phyloP scores from a whole-genome alignment of 2,113 vertebrate genomes.

The Clupea harengus region DNA sequence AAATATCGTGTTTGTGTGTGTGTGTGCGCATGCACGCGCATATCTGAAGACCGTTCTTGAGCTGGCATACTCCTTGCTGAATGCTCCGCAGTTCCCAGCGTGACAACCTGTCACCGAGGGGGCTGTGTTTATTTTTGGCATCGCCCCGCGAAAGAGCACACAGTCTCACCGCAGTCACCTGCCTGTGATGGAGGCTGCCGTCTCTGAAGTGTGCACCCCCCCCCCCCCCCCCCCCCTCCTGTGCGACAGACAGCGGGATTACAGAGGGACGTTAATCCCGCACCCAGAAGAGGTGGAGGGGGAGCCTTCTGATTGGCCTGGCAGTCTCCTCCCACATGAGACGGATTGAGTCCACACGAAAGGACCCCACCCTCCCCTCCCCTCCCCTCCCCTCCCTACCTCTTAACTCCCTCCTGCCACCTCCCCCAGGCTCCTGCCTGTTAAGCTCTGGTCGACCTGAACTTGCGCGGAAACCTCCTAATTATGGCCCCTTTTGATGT shows the following conservation, averaged over 20 bases:
- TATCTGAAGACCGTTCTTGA: neutral
- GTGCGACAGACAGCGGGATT: constrained; percentile 4
- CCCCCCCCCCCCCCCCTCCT: neutral
- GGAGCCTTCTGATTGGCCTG: constrained; percentile 3
- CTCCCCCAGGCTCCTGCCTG: constrained; percentile 34
- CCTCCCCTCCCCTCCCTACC: neutral
- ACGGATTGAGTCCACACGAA: constrained; percentile 44
- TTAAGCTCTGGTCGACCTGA: constrained; percentile 30
- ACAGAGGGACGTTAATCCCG: neutral
- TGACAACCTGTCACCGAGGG: constrained; percentile 11
- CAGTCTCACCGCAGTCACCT: neutral
- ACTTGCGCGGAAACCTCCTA: neutral
- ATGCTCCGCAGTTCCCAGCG: neutral
- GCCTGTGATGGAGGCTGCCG: neutral
- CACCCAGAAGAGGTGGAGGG: neutral
- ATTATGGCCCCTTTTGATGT: constrained; percentile 12
- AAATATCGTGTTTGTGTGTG: neutral
- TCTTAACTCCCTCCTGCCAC: neutral
- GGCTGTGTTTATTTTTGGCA: constrained; percentile 11
- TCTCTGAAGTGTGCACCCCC: neutral
- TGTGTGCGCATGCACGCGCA: neutral
- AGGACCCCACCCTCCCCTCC: neutral
- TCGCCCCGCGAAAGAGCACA: neutral
- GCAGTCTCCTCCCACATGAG: constrained; percentile 29
- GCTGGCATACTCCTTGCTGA: neutral